Evolutionary conservation across 2,888 invertebrate species (phyloP), one percentile per base, ranked within the genome.

Genomic region (Calameuta filiformis): DNA sequence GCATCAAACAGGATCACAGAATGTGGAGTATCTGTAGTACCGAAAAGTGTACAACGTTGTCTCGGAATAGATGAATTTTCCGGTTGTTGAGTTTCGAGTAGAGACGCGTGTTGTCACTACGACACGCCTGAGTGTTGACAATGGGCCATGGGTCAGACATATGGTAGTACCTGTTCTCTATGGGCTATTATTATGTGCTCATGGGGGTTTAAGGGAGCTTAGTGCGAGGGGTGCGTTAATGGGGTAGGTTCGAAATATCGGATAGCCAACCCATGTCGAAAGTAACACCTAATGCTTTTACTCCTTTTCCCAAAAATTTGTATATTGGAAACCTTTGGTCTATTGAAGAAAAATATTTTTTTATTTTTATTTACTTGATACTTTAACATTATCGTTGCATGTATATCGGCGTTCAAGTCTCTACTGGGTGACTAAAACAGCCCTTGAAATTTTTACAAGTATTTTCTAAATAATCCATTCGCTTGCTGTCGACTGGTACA

Each of bases 131-230:
- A 75, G 75, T 78, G 76, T 79, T 76, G 73, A 76, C 79, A 76
- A 76, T 79, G 71, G 76, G 79, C 79, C 73, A 40, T 75, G 76
- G 73, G 82, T 82, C 77, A 80, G 87, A 87, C 90, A 90, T 90
- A 90, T 90, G 90, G 90, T 89, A 82, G 83, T 90, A 90, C 90
- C 90, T 90, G 90, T 89, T 90, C 85, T 56, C 56, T 84, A 87
- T 84, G 81, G 86, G 83, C 89, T 85, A 89, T 90, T 90, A 90
- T 90, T 90, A 87, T 89, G 87, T 86, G 87, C 86, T 86, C 86
- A 84, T 85, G 71, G 86, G 90, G 87, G 87, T 83, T 89, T 87
- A 87, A 88, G 86, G 84, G 88, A 84, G 86, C 87, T 88, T 87
- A 89, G 83, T 84, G 77, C 77, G 69, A 79, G 84, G 86, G 89